These are phyloP conservation scores for Sylvilagus floridanus DNA, from an alignment of 2,797 vertebrate genomes.

Conservation along the genomic window DNA sequence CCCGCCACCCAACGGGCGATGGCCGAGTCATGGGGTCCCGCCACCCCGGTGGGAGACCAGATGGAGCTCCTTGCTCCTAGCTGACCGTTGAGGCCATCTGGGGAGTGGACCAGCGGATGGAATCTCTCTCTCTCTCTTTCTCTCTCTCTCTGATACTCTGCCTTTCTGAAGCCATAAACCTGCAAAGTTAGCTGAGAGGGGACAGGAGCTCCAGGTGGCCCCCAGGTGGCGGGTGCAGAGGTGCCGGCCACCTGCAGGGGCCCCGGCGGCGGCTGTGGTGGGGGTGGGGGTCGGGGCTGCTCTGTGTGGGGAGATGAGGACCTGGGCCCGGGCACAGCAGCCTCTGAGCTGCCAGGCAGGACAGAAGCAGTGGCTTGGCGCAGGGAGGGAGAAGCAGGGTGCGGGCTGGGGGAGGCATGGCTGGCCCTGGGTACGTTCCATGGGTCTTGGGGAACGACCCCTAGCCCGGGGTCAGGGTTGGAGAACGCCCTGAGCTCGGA, in stretches of 20 bases:
- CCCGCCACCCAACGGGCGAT: too few relatives aligned
- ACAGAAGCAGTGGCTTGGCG: background rate
- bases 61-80: too few relatives aligned
- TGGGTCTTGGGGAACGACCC: background rate
- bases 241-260: background rate
- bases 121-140: too few relatives aligned
- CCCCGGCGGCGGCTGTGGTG: background rate
- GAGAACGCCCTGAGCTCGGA: background rate
- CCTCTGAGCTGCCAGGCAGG: background rate
- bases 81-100: too few relatives aligned
- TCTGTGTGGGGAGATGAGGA: background rate
- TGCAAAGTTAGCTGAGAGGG: background rate
- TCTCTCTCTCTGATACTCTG: too few relatives aligned
- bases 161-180: too few relatives aligned
- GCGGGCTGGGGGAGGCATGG: background rate
- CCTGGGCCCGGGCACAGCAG: background rate
- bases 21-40: too few relatives aligned
- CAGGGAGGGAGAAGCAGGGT: background rate
- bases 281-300: background rate
- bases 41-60: too few relatives aligned
- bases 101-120: too few relatives aligned
- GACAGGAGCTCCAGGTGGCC: background rate
- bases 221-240: background rate
- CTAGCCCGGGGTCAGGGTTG: background rate
- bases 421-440: background rate